Evolutionary conservation across 2,113 vertebrate genomes (phyloP), one percentile per base, ranked within the genome.

Genomic region (Hydrolagus affinis): DNA sequence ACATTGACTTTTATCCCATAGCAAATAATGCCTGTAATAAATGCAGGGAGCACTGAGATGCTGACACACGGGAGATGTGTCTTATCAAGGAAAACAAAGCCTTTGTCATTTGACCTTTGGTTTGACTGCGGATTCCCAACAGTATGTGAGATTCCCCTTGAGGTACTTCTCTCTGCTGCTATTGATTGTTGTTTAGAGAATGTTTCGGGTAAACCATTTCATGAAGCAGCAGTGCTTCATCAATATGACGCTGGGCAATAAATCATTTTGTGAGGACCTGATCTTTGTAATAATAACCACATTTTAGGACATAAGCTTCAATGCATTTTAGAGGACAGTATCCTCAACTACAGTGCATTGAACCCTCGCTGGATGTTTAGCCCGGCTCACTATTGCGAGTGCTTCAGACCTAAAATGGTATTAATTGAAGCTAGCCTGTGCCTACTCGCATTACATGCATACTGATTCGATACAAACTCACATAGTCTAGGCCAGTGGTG

Each of bases 121-220:
- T 78, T 60, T 59, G 75, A 77, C 59, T 77, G 75, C 56, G n/a
- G 21, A 28, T 62, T n/a, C 23, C 28, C 59, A 64, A 64, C 56
- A 59, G n/a, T 78, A 59, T 78, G 76, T 23, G 28, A 64, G 57
- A 59, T 64, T 62, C 76, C 14, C n/a, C n/a, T 28, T 14, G 2
- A 80, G 59, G 12, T 80, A 62, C n/a, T 80, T 62, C 60, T 14
- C 14, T 80, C 57, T 14, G 57, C 11, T 62, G 8, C 23, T 28
- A 62, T 60, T 80, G 57, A 62, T 80, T 80, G 59, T 80, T 80
- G 76, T 80, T 62, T 28, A 62, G 59, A 80, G 76, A 25, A 25
- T 11, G n/a, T 14, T 78, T 78, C 62, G 23, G 4, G 62, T 60
- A 76, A 28, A 64, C 60, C 23, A 23, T 80, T 80, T 64, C 59